Evolutionary conservation across 2,113 vertebrate genomes (phyloP).

Genomic region (Parus major): DNA sequence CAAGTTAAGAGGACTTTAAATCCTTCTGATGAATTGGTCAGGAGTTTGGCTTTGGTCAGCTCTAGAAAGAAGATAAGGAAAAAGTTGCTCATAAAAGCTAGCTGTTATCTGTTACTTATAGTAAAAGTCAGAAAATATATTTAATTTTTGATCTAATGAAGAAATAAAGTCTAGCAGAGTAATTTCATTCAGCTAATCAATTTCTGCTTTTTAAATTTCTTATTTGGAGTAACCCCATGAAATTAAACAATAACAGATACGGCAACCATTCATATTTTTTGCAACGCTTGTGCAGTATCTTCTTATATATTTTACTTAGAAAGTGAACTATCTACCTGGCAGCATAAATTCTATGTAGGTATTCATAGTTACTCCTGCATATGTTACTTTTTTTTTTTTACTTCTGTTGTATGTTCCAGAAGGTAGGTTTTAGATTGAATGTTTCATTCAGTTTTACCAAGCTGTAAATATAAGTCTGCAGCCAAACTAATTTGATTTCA

Average conservation of each 20-base stretch:
- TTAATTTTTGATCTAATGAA: not conserved
- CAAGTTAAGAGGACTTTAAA: not conserved
- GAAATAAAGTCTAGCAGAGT: not conserved
- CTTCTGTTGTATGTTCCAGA: not conserved
- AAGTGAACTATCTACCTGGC: not conserved
- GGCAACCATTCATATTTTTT: not conserved
- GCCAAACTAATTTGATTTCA: not conserved
- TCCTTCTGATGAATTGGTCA: not conserved
- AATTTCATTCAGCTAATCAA: not conserved
- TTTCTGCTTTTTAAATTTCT: not conserved
- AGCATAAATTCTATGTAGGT: not conserved
- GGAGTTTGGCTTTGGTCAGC: not conserved
- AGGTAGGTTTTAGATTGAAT: not conserved
- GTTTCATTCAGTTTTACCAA: not conserved
- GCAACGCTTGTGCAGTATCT: not conserved
- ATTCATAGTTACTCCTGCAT: not conserved
- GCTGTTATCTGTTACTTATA: not conserved
- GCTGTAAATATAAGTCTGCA: not conserved
- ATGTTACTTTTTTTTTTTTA: not conserved
- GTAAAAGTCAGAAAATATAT: not conserved
- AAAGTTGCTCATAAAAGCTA: not conserved
- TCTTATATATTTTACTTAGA: not conserved
- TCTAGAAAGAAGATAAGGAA: not conserved
- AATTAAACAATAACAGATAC: not conserved
- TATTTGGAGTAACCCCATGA: not conserved